Evolutionary conservation across 2,888 invertebrate genomes (phyloP).

Genomic region (Troides helena): DNA sequence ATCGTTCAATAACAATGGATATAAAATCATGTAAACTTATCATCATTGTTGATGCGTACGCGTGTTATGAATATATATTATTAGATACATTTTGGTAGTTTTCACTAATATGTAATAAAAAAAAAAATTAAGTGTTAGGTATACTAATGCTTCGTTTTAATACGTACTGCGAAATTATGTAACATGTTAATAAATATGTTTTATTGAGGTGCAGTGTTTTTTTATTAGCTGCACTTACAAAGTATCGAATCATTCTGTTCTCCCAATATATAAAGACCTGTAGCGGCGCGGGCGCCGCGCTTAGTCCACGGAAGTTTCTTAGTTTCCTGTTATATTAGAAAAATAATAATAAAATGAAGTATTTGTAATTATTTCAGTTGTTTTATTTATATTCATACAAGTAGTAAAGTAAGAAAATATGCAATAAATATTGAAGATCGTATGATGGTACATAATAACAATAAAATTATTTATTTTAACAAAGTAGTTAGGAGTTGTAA

Average conservation of each 20-base stretch:
- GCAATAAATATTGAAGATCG: not conserved
- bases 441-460: not conserved
- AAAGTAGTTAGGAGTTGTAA: not conserved
- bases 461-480: not conserved
- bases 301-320: conserved; percentile 82
- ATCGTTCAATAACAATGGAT: not conserved
- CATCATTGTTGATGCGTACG: not conserved
- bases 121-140: conserved; percentile 45
- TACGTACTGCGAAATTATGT: conserved; percentile 22
- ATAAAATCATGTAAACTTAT: conserved; percentile 1
- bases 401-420: not conserved
- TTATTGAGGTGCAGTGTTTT: conserved; percentile 25
- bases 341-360: conserved; percentile 73
- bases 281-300: conserved; percentile 69
- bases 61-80: not conserved
- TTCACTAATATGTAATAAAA: conserved; percentile 33
- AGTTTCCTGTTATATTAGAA: conserved; percentile 80
- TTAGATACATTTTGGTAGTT: conserved; percentile 24
- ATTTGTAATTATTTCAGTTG: conserved; percentile 47
- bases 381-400: conserved; percentile 51
- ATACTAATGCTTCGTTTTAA: conserved; percentile 45
- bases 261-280: conserved; percentile 43
- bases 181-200: conserved; percentile 25
- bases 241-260: conserved; percentile 9
- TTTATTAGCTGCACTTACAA: conserved; percentile 22